Evolutionary conservation across 1,140 invertebrate genomes (phyloP).

Genomic region (Globodera ellingtonae): DNA sequence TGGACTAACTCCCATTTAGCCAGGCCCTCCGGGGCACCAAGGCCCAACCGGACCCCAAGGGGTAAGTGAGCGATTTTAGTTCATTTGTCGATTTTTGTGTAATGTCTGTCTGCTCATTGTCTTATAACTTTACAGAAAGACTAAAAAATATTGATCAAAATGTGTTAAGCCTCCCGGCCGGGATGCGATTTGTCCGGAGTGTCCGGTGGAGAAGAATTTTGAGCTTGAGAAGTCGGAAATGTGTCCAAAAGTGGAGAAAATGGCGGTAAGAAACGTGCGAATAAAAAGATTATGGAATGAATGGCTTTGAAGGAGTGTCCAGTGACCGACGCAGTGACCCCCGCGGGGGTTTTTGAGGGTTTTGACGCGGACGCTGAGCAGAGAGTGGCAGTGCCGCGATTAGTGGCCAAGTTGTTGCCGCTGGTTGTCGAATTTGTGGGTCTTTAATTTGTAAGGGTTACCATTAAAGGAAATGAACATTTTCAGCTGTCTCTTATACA

Average conservation of each 20-base stretch:
- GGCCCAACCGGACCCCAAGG: constrained; percentile 29
- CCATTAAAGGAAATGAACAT: not conserved
- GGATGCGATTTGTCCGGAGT: constrained; percentile 54
- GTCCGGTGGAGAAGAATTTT: constrained; percentile 52
- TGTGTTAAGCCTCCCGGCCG: constrained; percentile 30
- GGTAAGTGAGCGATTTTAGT: not conserved
- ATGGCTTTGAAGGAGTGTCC: not conserved
- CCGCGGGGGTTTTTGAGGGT: not conserved
- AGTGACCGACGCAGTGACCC: constrained; percentile 13
- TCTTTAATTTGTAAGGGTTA: not conserved
- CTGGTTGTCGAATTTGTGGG: constrained; percentile 57
- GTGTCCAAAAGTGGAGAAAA: constrained; percentile 48
- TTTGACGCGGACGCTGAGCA: constrained; percentile 15
- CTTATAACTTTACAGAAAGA: too few relatives aligned
- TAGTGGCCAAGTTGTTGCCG: constrained; percentile 47
- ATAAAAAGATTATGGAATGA: constrained; percentile 7
- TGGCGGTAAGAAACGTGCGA: not conserved
- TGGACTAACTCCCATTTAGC: not conserved
- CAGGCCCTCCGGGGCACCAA: constrained; percentile 47
- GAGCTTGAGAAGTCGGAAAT: constrained; percentile 24
- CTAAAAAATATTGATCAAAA: not conserved
- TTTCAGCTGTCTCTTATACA: too few relatives aligned
- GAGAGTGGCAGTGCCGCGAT: constrained; percentile 29
- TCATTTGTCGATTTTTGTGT: too few relatives aligned
- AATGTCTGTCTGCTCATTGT: too few relatives aligned